Percentiles rank a stretch among this genome's conserved stretches.
Evolutionary conservation across 2,113 vertebrate genomes (phyloP).

Genomic region (Piaya cayana): DNA sequence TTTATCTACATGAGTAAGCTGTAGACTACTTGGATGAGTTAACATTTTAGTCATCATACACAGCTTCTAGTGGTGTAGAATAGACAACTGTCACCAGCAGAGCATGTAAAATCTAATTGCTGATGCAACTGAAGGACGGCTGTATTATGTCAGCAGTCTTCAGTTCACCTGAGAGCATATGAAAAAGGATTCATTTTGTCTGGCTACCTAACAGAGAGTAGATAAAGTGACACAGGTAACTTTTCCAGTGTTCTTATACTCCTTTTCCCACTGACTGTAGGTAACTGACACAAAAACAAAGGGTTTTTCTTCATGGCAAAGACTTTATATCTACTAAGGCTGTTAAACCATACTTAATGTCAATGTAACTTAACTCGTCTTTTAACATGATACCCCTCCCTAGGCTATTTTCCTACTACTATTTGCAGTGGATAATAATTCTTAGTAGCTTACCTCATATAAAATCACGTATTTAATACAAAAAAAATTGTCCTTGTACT

Average conservation of each 20-base stretch:
- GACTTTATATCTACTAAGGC: background rate
- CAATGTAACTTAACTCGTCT: background rate
- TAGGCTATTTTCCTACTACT: background rate
- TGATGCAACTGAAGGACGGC: background rate
- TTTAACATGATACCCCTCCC: background rate
- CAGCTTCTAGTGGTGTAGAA: background rate
- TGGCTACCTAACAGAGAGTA: background rate
- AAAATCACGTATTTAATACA: background rate
- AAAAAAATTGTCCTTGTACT: background rate
- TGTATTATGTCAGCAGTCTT: background rate
- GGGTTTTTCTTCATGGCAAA: background rate
- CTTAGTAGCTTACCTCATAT: background rate
- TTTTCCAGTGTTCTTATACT: background rate
- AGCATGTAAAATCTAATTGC: background rate
- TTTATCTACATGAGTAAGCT: background rate
- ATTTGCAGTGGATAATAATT: background rate
- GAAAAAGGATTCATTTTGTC: background rate
- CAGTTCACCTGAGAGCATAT: background rate
- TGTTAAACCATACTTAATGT: conserved; percentile 8
- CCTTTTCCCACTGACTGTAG: background rate
- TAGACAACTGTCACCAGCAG: background rate
- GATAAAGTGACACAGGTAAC: background rate
- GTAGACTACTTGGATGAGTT: background rate
- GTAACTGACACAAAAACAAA: conserved; percentile 49
- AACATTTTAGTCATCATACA: background rate